These are phyloP conservation scores for Otolemur crassicaudatus DNA, from an alignment of 2,797 vertebrate species.

Conservation along the genomic window DNA sequence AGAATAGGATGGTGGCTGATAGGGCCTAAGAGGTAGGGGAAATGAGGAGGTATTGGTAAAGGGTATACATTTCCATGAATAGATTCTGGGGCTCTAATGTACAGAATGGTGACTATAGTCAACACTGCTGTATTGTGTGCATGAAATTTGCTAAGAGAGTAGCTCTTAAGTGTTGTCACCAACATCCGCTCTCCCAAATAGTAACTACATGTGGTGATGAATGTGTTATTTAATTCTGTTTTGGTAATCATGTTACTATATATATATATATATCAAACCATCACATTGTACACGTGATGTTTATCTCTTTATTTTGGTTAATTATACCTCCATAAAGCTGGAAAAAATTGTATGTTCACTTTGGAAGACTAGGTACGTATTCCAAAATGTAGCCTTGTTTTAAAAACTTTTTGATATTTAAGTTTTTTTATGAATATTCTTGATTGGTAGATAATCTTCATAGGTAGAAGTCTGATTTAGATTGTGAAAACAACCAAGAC, in stretches of 20 bases:
- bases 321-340: neutral
- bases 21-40: neutral
- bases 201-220: neutral
- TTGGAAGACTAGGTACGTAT: neutral
- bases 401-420: neutral
- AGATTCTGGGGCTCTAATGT: neutral
- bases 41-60: neutral
- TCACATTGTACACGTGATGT: neutral
- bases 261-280: neutral
- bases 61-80: neutral
- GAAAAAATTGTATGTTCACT: neutral
- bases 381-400: neutral
- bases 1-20: no score
- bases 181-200: neutral
- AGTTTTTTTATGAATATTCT: neutral
- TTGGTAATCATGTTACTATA: neutral
- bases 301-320: neutral
- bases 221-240: neutral
- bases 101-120: neutral
- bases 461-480: neutral
- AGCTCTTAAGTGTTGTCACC: neutral
- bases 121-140: neutral
- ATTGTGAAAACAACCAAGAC: conserved; percentile 28
- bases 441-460: neutral
- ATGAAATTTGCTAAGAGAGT: neutral